Evolutionary conservation across 1,140 invertebrate species (phyloP).

Genomic region (Vanessa atalanta): DNA sequence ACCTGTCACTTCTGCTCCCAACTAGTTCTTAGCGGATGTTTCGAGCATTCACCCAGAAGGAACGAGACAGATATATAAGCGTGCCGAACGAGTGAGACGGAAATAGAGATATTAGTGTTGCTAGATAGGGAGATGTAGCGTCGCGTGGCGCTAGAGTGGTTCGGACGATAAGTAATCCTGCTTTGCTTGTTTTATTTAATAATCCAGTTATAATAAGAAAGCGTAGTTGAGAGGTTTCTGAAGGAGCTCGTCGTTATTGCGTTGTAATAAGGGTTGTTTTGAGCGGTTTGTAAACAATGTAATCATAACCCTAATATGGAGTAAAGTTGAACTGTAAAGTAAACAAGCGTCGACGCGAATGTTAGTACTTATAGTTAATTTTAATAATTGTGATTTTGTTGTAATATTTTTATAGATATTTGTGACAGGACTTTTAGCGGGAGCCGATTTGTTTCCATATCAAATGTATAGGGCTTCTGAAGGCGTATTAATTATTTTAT

Average conservation of each 20-base stretch:
- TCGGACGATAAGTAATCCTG: conserved; percentile 32
- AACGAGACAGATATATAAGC: conserved; percentile 54
- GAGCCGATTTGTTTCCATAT: too few relatives aligned
- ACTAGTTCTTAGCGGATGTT: conserved; percentile 64
- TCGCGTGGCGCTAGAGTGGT: conserved; percentile 61
- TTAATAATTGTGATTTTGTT: neutral
- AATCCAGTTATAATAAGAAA: conserved; percentile 47
- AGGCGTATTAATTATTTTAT: too few relatives aligned
- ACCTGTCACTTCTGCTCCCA: conserved; percentile 55
- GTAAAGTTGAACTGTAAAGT: conserved; percentile 17
- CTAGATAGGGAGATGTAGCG: conserved; percentile 38
- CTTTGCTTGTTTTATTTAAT: conserved; percentile 51
- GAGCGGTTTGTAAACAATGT: conserved; percentile 10
- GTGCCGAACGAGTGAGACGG: conserved; percentile 49
- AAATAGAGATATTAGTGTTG: conserved; percentile 14
- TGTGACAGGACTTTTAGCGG: too few relatives aligned
- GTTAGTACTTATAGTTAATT: neutral
- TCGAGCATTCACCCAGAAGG: conserved; percentile 57
- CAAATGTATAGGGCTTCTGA: too few relatives aligned
- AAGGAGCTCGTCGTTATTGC: conserved; percentile 1
- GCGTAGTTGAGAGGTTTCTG: conserved; percentile 29
- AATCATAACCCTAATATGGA: conserved; percentile 27
- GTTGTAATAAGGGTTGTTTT: conserved; percentile 11
- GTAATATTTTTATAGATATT: too few relatives aligned
- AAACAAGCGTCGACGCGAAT: neutral